Evolutionary conservation across 2,113 vertebrate genomes (phyloP).

Genomic region (Colinus virginianus): DNA sequence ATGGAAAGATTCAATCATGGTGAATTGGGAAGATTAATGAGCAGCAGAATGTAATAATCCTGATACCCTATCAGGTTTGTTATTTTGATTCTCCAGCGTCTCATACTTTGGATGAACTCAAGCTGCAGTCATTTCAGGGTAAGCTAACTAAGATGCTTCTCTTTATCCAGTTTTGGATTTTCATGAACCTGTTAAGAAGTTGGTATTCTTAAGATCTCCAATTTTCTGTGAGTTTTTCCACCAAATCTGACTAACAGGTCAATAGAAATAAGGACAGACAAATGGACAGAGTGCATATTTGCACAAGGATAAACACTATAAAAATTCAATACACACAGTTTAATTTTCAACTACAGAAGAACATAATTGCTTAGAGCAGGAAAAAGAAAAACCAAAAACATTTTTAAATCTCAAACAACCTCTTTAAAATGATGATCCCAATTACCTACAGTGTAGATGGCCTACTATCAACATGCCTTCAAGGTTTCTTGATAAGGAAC

Average conservation of each 20-base stretch:
- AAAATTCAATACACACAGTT: not conserved
- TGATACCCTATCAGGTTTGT: not conserved
- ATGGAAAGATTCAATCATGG: not conserved
- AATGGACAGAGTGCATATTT: not conserved
- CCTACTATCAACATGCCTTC: not conserved
- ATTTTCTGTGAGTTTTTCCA: not conserved
- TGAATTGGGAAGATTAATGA: not conserved
- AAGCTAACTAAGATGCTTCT: not conserved
- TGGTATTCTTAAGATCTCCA: not conserved
- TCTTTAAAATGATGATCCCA: constrained; percentile 1
- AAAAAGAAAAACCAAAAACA: not conserved
- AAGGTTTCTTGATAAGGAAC: constrained; percentile 54
- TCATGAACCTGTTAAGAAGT: not conserved
- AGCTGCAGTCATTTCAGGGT: not conserved
- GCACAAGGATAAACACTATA: not conserved
- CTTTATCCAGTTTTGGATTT: not conserved
- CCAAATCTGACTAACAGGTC: not conserved
- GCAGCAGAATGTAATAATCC: rapidly evolving
- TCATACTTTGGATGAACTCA: not conserved
- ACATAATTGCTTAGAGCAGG: not conserved
- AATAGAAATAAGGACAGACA: not conserved
- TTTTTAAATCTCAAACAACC: not conserved
- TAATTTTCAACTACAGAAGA: not conserved
- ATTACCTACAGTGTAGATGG: constrained; percentile 14
- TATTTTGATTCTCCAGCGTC: not conserved